phyloP scores from a whole-genome alignment of 2,797 vertebrate species.

The Ceyx erithaca region DNA sequence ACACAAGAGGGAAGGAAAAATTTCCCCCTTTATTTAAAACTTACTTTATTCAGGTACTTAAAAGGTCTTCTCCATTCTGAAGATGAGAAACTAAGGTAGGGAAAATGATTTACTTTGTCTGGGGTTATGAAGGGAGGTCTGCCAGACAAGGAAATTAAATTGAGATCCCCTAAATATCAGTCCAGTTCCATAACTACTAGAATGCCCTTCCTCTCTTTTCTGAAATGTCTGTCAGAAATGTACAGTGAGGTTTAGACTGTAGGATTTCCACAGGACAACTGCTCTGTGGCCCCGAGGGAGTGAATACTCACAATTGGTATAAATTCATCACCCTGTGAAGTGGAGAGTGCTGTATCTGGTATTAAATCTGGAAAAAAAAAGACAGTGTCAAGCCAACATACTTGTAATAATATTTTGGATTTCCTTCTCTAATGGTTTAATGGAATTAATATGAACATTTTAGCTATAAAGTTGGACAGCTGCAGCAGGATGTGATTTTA shows the following conservation, averaged over 20 bases:
- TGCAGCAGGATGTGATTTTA: conserved; percentile 55
- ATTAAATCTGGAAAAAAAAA: conserved; percentile 66
- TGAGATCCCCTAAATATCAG: conserved; percentile 26
- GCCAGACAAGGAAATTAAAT: conserved; percentile 40
- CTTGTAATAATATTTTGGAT: conserved; percentile 71
- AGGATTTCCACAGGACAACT: not conserved
- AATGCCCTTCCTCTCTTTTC: conserved; percentile 7
- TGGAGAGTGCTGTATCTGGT: conserved; percentile 48
- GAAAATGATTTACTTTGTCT: not conserved
- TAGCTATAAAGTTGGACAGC: conserved; percentile 52
- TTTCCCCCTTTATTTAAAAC: not conserved
- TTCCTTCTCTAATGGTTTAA: conserved; percentile 77
- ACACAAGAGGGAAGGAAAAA: not conserved
- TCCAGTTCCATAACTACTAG: not conserved
- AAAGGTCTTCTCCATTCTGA: not conserved
- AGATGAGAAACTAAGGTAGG: not conserved
- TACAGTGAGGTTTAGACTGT: not conserved
- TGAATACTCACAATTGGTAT: conserved; percentile 8
- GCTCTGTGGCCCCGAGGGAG: not conserved
- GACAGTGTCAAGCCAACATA: conserved; percentile 59
- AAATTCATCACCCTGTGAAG: conserved; percentile 49
- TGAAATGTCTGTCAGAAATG: not conserved
- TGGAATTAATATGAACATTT: conserved; percentile 61
- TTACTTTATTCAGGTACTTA: not conserved
- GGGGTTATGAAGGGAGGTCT: conserved; percentile 26